Evolutionary conservation across 2,888 invertebrate genomes (phyloP), one percentile per base, ranked within the genome.

Genomic region (Eurois occulta): DNA sequence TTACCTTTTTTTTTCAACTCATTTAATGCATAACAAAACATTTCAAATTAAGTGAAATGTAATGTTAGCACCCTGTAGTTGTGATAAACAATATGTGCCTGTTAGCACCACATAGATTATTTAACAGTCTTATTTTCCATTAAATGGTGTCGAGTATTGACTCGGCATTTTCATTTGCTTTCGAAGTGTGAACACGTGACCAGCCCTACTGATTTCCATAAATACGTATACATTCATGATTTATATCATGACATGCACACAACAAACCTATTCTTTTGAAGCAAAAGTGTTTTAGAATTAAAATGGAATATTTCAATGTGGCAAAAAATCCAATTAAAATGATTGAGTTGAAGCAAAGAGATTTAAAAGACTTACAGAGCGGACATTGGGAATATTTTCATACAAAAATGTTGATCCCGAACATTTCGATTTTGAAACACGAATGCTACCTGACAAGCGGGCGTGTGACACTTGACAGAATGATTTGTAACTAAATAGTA

Each of bases 71-170:
- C 75, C 73, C 75, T 80, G 86, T 86, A 87, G 79, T 84, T 75
- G 78, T 81, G 72, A 75, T 83, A 87, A 88, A 91, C 90, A 91
- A 92, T 88, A 88, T 88, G 82, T 70, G 75, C 16, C 38, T 73
- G 72, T 81, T 72, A 81, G 76, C 77, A 83, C 81, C 67, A 91
- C 90, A 94, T 94, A 91, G 91, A 94, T 94, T 92, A 94, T 94
- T 93, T 86, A 93, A 92, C 91, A 94, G 94, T 93, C 93, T 93
- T 92, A 91, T 93, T 91, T 91, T 88, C 89, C 89, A 91, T 92
- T 92, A 89, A 87, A 89, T 85, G 86, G 89, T 85, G 86, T 78
- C 83, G 87, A 81, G 89, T 85, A 86, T 78, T 83, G 87, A 81
- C 83, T 84, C 76, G 72, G 85, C 78, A 82, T 91, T 91, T 91